phyloP scores from a whole-genome alignment of 2,113 vertebrate species.

The Etheostoma spectabile region DNA sequence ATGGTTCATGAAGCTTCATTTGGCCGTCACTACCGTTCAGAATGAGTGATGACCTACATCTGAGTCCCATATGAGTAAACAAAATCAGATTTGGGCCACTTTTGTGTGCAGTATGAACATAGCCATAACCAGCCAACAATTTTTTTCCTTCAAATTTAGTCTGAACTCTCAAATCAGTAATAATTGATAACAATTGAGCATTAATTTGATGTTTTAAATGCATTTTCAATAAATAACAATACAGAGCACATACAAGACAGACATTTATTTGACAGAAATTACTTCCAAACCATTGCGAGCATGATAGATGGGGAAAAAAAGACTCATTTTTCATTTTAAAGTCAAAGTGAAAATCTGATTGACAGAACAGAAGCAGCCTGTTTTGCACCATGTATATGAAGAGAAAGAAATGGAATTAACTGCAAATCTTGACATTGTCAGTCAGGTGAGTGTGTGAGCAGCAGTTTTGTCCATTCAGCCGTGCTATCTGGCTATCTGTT shows the following conservation, averaged over 20 bases:
- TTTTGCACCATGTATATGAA: neutral
- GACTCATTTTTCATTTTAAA: slow-evolving; percentile 2
- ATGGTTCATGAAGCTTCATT: no score
- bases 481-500: slow-evolving; percentile 52
- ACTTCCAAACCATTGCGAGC: no score
- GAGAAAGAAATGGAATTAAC: slow-evolving; percentile 19
- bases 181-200: neutral
- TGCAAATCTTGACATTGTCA: slow-evolving; percentile 20
- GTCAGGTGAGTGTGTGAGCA: slow-evolving; percentile 19
- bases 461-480: slow-evolving; percentile 35
- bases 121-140: neutral
- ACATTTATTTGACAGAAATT: no score
- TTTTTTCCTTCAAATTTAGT: neutral
- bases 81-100: no score
- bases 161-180: neutral
- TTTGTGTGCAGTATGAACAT: no score
- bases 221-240: neutral
- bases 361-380: slow-evolving; percentile 8
- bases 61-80: no score
- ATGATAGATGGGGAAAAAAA: no score
- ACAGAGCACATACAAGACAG: neutral
- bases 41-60: no score
- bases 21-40: no score
- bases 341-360: slow-evolving; percentile 13
- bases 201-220: neutral